These are phyloP conservation scores for Turnix velox DNA, from an alignment of 2,113 vertebrate species.

Conservation along the genomic window DNA sequence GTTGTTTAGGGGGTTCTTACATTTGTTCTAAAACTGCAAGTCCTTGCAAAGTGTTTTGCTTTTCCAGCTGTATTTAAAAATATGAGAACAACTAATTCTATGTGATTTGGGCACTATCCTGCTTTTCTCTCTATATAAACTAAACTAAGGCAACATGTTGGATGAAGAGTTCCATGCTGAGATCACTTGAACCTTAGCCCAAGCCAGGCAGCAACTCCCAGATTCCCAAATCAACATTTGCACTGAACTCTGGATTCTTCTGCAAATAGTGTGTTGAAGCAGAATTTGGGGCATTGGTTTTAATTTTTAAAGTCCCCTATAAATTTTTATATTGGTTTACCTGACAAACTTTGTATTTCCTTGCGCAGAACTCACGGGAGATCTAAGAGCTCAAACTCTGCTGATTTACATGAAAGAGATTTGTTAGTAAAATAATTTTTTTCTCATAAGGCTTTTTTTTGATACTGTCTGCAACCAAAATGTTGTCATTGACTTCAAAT, in stretches of 20 bases:
- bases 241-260: not conserved
- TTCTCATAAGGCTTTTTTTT: not conserved
- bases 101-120: not conserved
- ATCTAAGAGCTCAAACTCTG: not conserved
- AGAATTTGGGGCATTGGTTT: not conserved
- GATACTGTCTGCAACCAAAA: not conserved
- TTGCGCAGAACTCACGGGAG: not conserved
- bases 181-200: not conserved
- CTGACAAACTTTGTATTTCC: not conserved
- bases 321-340: not conserved
- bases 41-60: not conserved
- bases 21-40: not conserved
- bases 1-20: not conserved
- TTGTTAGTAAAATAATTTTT: not conserved
- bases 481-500: not conserved
- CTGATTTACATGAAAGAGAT: not conserved
- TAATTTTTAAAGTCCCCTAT: slow-evolving; percentile 21
- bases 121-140: not conserved
- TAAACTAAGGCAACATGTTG: not conserved
- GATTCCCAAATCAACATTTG: not conserved
- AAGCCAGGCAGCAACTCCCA: not conserved
- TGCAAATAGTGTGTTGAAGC: not conserved
- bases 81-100: not conserved
- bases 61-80: not conserved
- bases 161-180: not conserved